Conservation (phyloP, 2,888 invertebrate genomes). For the Malthinus flaveolus region DNA sequence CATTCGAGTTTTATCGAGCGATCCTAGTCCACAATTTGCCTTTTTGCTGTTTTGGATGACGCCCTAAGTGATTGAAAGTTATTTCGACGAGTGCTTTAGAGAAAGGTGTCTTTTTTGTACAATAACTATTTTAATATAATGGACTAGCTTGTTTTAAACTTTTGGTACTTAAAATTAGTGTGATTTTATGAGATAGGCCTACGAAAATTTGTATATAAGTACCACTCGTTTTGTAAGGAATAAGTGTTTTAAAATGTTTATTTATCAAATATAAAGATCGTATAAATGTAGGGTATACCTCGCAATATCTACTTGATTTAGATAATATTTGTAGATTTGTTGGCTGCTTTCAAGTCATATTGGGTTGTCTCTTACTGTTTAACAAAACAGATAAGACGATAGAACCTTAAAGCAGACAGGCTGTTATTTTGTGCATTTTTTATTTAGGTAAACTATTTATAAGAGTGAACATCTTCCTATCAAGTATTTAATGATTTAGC, state of each 20-base stretch:
- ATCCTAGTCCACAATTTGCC: constrained; percentile 50
- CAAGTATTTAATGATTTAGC: constrained; percentile 51
- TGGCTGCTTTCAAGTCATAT: constrained; percentile 42
- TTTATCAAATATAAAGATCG: constrained; percentile 28
- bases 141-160: constrained; percentile 26
- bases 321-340: constrained; percentile 43
- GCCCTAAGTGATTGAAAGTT: too few relatives aligned
- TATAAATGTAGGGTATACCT: constrained; percentile 48
- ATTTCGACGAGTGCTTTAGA: too few relatives aligned
- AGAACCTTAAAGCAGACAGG: constrained; percentile 45
- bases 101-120: constrained; percentile 30
- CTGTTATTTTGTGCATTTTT: constrained; percentile 52
- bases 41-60: constrained; percentile 19
- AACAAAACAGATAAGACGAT: constrained; percentile 49
- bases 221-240: constrained; percentile 14
- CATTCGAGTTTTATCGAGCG: constrained; percentile 51
- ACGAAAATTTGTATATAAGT: constrained; percentile 13
- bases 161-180: constrained; percentile 35
- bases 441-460: constrained; percentile 40
- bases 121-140: constrained; percentile 32
- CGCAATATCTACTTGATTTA: constrained; percentile 46
- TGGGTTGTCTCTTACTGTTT: constrained; percentile 51
- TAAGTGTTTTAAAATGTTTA: constrained; percentile 17
- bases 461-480: constrained; percentile 55
- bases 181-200: constrained; percentile 31